Conservation (phyloP, 2,797 vertebrate species). For the Hyperoplus immaculatus region DNA sequence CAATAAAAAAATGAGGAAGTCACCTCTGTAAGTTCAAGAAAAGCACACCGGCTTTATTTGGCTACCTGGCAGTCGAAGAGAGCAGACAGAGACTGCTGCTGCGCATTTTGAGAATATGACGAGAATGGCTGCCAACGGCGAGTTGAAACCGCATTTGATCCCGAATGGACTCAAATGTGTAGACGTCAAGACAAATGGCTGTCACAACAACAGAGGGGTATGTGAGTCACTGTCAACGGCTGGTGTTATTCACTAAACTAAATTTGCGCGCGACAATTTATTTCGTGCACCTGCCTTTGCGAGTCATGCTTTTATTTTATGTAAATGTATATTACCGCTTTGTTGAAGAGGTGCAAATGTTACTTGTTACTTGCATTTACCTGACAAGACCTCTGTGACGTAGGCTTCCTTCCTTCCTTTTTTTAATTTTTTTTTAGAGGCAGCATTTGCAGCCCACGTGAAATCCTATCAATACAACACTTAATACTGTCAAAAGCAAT, state of each 20-base stretch:
- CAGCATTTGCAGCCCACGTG: too few species aligned
- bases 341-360: background rate
- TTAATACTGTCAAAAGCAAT: background rate
- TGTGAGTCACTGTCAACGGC: background rate
- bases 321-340: background rate
- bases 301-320: background rate
- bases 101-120: constrained; percentile 65
- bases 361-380: background rate
- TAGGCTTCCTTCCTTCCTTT: background rate
- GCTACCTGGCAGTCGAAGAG: constrained; percentile 33
- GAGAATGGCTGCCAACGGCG: constrained; percentile 50
- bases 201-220: constrained; percentile 66
- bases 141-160: constrained; percentile 40
- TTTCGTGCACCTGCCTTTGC: background rate
- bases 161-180: constrained; percentile 56
- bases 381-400: constrained; percentile 34
- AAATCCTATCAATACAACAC: background rate
- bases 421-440: too few species aligned
- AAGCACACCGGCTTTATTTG: constrained; percentile 38
- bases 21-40: constrained; percentile 53
- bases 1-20: constrained; percentile 77
- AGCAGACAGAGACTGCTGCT: constrained; percentile 15
- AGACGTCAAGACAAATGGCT: constrained; percentile 54
- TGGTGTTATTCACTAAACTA: background rate
- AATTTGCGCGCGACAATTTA: background rate